Base-by-base conservation (phyloP, 2,797 vertebrate species). In the Rhinella marina region DNA sequence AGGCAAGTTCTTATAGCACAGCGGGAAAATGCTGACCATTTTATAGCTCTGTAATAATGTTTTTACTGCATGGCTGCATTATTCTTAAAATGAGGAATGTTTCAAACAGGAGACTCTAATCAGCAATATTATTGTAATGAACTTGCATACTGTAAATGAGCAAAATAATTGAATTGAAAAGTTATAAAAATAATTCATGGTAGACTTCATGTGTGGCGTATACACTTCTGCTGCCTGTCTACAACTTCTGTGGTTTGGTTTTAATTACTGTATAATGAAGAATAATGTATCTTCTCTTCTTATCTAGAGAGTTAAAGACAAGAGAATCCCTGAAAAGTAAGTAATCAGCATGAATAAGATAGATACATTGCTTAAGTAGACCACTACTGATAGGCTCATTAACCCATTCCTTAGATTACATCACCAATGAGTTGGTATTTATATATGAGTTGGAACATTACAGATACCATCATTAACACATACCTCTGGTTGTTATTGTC, bases 271-370 rank as follows among this genome's bases (percentile, higher is more conserved):
- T 41, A 73, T 73, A 84, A 61, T 57, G 50, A 57, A 77, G 27
- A 27, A 66, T 84, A 84, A 66, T 76, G 54, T 81, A 79, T 21
- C 16, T 86, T 23, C 76, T 93, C 92, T 92, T 88, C 90, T 90
- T 84, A 88, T 94, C 79, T 93, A 95, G 95, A 93, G 94, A 93
- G 92, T 95, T 88, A 95, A 95, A 91, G 93, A 95, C 83, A 95
- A 92, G 92, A 91, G 90, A 88, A 92, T 95, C 89, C 91, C 92
- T 90, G 94, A 94, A 90, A 95, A 92, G 95, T 94, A 93, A 93
- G 95, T 93, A 93, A 48, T 84, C 86, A 25, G 5, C 23, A 54
- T 25, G 7, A 77, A n/a, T 77, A 54, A 50, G 4, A 54, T 6
- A 21, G 21, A 59, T 17, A 41, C 41, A 41, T 41, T 41, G 41